Evolutionary conservation across 23 tunicate species (phyloP).

Genomic region (Ascidia mentula): DNA sequence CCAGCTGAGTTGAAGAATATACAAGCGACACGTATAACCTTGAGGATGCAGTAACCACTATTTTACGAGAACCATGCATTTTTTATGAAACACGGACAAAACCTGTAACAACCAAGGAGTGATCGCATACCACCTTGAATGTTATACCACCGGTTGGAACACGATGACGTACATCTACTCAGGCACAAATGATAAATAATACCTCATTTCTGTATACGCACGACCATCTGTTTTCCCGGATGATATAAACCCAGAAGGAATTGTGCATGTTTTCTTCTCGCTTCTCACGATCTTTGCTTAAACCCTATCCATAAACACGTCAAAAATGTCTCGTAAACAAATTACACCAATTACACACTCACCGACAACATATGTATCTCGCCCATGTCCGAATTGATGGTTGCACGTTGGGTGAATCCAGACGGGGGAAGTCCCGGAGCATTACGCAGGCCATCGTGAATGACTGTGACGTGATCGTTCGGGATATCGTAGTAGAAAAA

Average conservation of each 20-base stretch:
- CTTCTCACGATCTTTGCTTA: constrained; percentile 75
- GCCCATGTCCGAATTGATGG: constrained; percentile 54
- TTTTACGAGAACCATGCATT: no score
- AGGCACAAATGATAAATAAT: no score
- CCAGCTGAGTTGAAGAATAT: no score
- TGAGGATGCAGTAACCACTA: no score
- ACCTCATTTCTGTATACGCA: constrained; percentile 63
- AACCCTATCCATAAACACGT: constrained; percentile 26
- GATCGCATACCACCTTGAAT: no score
- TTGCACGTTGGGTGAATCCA: constrained; percentile 86
- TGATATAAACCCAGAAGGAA: constrained; percentile 76
- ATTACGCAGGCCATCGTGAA: constrained; percentile 55
- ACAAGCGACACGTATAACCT: no score
- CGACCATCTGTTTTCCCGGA: constrained; percentile 50
- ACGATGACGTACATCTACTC: no score
- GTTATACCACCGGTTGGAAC: no score
- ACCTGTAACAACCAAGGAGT: no score
- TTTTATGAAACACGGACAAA: no score
- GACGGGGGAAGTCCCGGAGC: constrained; percentile 73
- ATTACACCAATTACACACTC: not conserved
- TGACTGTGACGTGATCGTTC: constrained; percentile 47
- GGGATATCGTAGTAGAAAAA: constrained; percentile 72
- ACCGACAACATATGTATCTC: constrained; percentile 83
- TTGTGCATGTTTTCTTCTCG: constrained; percentile 88
- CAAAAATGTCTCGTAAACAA: not conserved